Conservation (phyloP, 30 jellyfish, hydroid and myxozoan species). For the Turritopsis rubra region DNA sequence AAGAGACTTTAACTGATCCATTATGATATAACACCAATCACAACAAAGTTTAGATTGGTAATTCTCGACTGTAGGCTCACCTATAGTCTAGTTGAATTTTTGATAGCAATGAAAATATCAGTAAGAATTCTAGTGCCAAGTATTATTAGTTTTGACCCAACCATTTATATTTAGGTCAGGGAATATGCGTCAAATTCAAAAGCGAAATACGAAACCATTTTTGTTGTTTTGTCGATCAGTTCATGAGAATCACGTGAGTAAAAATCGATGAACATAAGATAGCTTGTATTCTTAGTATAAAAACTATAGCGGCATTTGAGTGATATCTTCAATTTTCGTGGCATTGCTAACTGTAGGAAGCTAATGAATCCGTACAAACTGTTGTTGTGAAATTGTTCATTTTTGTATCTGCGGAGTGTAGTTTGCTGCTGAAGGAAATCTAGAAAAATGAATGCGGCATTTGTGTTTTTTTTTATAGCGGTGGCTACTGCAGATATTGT, state of each 20-base stretch:
- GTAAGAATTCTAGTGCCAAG: neutral
- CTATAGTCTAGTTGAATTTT: too few species aligned
- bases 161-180: neutral
- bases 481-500: neutral
- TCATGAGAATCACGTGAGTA: neutral
- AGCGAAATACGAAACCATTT: neutral
- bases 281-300: neutral
- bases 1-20: too few species aligned
- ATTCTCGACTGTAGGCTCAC: too few species aligned
- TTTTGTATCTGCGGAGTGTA: too few species aligned
- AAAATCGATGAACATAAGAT: too few species aligned
- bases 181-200: neutral
- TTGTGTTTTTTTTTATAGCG: too few species aligned
- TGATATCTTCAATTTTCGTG: neutral
- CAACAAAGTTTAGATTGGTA: too few species aligned
- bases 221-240: neutral
- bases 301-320: neutral
- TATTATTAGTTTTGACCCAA: neutral
- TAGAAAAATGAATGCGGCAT: neutral
- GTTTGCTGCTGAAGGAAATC: neutral
- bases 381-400: neutral
- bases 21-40: too few species aligned
- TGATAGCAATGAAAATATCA: neutral
- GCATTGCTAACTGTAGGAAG: neutral
- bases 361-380: neutral